phyloP scores from a whole-genome alignment of 2,888 invertebrate genomes.

The Odontomyia ornata region DNA sequence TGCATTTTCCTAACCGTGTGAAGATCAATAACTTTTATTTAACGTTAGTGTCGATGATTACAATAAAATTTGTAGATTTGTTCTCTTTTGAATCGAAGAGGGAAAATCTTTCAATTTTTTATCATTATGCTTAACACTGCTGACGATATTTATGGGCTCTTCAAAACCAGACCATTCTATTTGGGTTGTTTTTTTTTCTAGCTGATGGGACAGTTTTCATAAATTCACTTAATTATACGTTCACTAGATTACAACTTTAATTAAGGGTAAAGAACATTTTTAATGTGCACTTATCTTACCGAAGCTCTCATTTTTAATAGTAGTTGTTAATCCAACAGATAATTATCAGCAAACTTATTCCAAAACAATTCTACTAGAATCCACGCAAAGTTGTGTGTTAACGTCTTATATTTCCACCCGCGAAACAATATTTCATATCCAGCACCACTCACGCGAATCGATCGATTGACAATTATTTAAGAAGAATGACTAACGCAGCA shows the following conservation, averaged over 20 bases:
- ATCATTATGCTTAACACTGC: too few relatives aligned
- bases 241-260: background rate
- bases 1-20: too few relatives aligned
- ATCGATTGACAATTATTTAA: background rate
- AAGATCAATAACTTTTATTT: too few relatives aligned
- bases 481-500: background rate
- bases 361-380: background rate
- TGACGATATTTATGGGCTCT: too few relatives aligned
- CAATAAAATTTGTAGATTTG: too few relatives aligned
- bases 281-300: constrained; percentile 5
- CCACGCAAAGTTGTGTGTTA: background rate
- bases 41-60: too few relatives aligned
- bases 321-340: background rate
- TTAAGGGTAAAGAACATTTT: constrained; percentile 5
- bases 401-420: background rate
- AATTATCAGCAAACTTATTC: background rate
- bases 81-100: too few relatives aligned
- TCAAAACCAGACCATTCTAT: too few relatives aligned
- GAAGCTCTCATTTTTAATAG: background rate
- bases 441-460: background rate
- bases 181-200: too few relatives aligned
- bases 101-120: too few relatives aligned
- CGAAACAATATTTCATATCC: background rate
- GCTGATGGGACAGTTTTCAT: too few relatives aligned
- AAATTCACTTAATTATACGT: too few relatives aligned